Conservation (phyloP, 2,797 vertebrate genomes). For the Hippocampus kuda region DNA sequence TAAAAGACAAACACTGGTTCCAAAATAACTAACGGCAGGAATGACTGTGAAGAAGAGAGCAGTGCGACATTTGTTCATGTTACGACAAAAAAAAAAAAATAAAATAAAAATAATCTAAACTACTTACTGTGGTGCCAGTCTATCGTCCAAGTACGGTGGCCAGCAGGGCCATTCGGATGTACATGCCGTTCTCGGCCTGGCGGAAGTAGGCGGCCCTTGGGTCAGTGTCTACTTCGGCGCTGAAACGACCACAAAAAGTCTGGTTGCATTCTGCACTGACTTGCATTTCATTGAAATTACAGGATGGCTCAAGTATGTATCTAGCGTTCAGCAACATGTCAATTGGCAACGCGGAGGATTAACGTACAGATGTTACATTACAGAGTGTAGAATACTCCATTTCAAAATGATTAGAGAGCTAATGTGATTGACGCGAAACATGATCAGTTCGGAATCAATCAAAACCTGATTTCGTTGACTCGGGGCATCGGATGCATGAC, state of each 20-base stretch:
- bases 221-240: conserved; percentile 87
- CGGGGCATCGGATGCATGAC: conserved; percentile 96
- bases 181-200: conserved; percentile 96
- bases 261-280: no score
- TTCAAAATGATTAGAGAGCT: not conserved
- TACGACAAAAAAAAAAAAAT: not conserved
- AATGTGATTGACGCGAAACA: no score
- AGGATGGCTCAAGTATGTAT: no score
- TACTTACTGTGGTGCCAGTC: not conserved
- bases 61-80: not conserved
- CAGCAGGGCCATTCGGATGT: conserved; percentile 89
- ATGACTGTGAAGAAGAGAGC: not conserved
- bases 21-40: not conserved
- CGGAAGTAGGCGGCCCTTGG: conserved; percentile 94
- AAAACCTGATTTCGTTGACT: conserved; percentile 92
- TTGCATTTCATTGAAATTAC: no score
- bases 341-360: not conserved
- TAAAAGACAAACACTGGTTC: not conserved
- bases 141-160: conserved; percentile 83
- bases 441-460: not conserved
- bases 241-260: conserved; percentile 27
- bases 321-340: no score
- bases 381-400: no score
- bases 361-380: no score
- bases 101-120: not conserved